Evolutionary conservation across 2,113 vertebrate species (phyloP), one percentile per base, ranked within the genome.

Genomic region (Cinclus cinclus): DNA sequence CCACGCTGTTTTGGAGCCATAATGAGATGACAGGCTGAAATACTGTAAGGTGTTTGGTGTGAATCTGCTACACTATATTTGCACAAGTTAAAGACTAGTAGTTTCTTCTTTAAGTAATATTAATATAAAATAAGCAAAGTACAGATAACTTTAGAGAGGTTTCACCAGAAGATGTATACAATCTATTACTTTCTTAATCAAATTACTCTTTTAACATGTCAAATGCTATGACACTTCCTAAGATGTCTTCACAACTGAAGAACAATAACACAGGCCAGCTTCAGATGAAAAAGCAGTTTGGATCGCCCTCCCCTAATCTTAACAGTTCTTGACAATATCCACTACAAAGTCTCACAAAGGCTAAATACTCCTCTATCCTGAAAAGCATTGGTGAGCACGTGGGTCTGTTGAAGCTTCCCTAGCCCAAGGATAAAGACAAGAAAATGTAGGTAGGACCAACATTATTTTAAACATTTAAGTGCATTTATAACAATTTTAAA

Each of bases 281-380:
- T 6, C 58, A 67, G 14, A 6, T 50, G 25, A 67, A 67, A 68
- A 16, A 60, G 10, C 2, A 13, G 31, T 53, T 44, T 63, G 35
- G 8, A n/a, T 42, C 1, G 0, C 2, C 13, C 6, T 25, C 6
- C 25, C 37, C 13, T n/a, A 46, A 46, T 53, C 7, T 74, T 74
- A 22, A n/a, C 12, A 67, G 16, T 55, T 80, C 28, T 68, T 75
- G 31, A 44, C 13, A 39, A 47, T 35, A 64, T 11, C 13, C 27
- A 23, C 24, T 62, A 20, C 0, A 4, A 82, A 47, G 5, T 49
- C 21, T 33, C 37, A 65, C 46, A 85, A 82, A 78, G 4, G 4
- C 21, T 15, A 46, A 31, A 39, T n/a, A 17, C 13, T 59, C 22
- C 27, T 73, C 25, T 73, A n/a, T 59, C 28, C 17, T 28, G 44